phyloP scores from a whole-genome alignment of 1,140 invertebrate genomes.

The Cylas formicarius region DNA sequence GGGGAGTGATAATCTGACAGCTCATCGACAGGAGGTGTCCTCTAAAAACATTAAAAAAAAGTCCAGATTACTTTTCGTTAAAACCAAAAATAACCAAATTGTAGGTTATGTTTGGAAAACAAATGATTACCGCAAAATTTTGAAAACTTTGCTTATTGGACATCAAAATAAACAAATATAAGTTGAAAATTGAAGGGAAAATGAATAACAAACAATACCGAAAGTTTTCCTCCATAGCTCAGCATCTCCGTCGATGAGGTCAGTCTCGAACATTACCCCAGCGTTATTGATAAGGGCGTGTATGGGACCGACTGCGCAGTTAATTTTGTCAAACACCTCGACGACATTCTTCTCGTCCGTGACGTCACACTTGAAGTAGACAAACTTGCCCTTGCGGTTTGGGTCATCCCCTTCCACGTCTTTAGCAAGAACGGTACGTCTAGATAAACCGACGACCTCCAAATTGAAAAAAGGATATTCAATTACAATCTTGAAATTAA shows the following conservation, averaged over 20 bases:
- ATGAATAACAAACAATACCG: constrained; percentile 15
- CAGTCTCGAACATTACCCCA: constrained; percentile 34
- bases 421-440: constrained; percentile 54
- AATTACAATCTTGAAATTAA: too few species aligned
- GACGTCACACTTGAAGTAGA: constrained; percentile 53
- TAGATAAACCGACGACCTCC: constrained; percentile 59
- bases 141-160: too few species aligned
- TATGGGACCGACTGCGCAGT: constrained; percentile 51
- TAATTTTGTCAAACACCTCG: constrained; percentile 53
- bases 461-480: too few species aligned
- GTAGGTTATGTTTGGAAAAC: too few species aligned
- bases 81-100: too few species aligned
- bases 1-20: too few species aligned
- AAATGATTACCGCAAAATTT: too few species aligned
- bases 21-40: too few species aligned
- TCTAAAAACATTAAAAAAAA: too few species aligned
- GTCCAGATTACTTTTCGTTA: too few species aligned
- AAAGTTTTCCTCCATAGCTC: constrained; percentile 9
- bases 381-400: constrained; percentile 53
- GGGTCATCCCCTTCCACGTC: constrained; percentile 64
- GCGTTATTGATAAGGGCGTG: constrained; percentile 64
- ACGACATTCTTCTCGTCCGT: constrained; percentile 53
- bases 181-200: too few species aligned
- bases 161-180: too few species aligned
- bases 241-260: neutral